Base-by-base conservation (phyloP, 2,888 invertebrate species). In the Atethmia centrago region DNA sequence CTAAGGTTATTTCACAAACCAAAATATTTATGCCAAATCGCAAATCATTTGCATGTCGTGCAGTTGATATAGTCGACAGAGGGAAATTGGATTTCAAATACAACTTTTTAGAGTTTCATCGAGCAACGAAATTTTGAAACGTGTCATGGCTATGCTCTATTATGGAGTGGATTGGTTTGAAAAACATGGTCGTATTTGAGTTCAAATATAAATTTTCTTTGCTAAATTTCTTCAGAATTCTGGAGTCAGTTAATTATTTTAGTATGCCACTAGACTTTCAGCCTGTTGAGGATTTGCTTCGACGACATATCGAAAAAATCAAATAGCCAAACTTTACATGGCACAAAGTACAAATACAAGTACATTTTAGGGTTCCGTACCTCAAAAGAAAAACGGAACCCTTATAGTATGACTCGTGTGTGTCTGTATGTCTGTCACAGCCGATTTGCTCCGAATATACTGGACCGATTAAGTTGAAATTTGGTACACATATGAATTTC, bases 61-160 rank as follows among this genome's bases (percentile, higher is more conserved):
- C 47, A 25, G 25, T 56, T 62, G 21, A 42, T 62, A 55, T 25
- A 47, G 31, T 49, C 31, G 64, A 65, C 51, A 71, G 53, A 28
- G 40, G 49, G 64, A 71, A 77, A 77, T 77, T 53, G 49, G 42
- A 71, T 55, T 66, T 56, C 21, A 62, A 62, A 71, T 45, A 53
- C 21, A 36, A 51, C 25, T 63, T 56, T 67, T 67, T 21, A 31
- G 71, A 64, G 47, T 40, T 66, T 28, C n/a, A 53, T 12, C 25
- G 55, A 65, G 55, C 16, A 25, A 51, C 2, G 12, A 47, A 66
- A 63, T 51, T 56, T n/a, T 65, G 55, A 49, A 49, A 65, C 19
- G 36, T 56, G 45, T 62, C 62, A 47, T 14, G 14, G 19, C n/a
- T 61, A 19, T 36, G 25, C 12, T 58, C 3, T 49, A 59, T 4